Evolutionary conservation across 2,797 vertebrate genomes (phyloP), one percentile per base, ranked within the genome.

Genomic region (Phalanger gymnotis): DNA sequence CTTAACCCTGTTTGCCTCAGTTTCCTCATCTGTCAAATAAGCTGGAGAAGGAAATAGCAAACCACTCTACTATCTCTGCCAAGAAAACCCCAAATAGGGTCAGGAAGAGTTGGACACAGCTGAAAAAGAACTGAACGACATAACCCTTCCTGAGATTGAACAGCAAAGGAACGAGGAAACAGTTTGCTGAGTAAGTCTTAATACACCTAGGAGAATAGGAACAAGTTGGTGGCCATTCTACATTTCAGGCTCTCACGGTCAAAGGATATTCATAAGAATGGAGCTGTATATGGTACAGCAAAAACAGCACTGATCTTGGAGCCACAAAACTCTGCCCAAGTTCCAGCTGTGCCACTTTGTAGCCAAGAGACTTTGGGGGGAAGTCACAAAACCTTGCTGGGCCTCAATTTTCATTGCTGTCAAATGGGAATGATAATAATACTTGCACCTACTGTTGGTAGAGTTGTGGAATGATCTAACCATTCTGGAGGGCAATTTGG

Each of bases 111-210:
- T 16, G 6, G n/a, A 81, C 19, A 81, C 19, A 40, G n/a, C 1
- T 40, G 34, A 25, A 81, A 81, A 34, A 58, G 0, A 28, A 34
- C 31, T 61, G 13, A 34, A 31, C 31, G 16, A 10, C 19, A 40
- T 95, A 96, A 92, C 57, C 97, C 90, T 47, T 51, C 54, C 56
- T 93, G 52, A 92, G 92, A 92, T 93, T 93, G 57, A 95, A 87
- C 10, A 95, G 90, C 90, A 92, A 96, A 96, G 91, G 56, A 97
- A 55, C 34, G 91, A 95, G 57, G 93, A 92, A 96, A 93, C 93
- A 81, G 90, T 95, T 73, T 94, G 90, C 27, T 93, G 93, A 92
- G 56, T 92, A 92, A 96, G 95, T 95, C 87, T 96, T 94, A 30
- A 58, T 5, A 53, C 3, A 53, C 31, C 51, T 51, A 40, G 13